Evolutionary conservation across 1,140 invertebrate species (phyloP), one percentile per base, ranked within the genome.

Genomic region (Solenopsis fugax): DNA sequence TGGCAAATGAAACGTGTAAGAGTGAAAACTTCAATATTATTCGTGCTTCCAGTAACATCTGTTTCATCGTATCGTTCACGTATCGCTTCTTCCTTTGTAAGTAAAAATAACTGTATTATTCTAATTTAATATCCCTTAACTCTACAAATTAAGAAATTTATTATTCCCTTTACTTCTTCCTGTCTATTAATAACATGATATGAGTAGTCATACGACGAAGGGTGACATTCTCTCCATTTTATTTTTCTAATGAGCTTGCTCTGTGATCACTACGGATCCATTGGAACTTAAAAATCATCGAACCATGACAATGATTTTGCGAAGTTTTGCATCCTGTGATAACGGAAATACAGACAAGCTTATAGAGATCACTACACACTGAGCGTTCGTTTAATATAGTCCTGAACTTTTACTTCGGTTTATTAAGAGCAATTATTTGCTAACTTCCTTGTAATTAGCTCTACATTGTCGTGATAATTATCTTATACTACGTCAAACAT

Each of bases 401-500:
- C 4, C 10, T 72, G 4, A 29, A 41, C n/a, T 54, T 21, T 67
- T 21, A 0, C 12, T 3, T 41, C 16, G n/a, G 0, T 56, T 81
- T 45, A 45, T 24, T 7, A 37, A 37, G 34, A 37, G 9, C 5
- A 56, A 37, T 71, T 34, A n/a, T 71, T n/a, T 18, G 56, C 45
- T 34, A 71, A 54, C 7, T 81, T 13, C 18, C 5, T 71, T 13
- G 10, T 58, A 81, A 18, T 45, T 41, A 18, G 41, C 50, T 16
- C 18, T 56, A 56, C 3, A 64, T n/a, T 41, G 34, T 52, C n/a
- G 48, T 10, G 10, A 4, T 13, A 81, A 81, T 81, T 81, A 81
- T 81, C 77, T 81, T 81, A 81, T 81, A 10, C 5, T 54, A 34
- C 5, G 56, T 64, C 16, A n/a, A 77, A 77, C 34, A 16, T 34